Evolutionary conservation across 2,888 invertebrate species (phyloP), one percentile per base, ranked within the genome.

Genomic region (Zygaena filipendulae): DNA sequence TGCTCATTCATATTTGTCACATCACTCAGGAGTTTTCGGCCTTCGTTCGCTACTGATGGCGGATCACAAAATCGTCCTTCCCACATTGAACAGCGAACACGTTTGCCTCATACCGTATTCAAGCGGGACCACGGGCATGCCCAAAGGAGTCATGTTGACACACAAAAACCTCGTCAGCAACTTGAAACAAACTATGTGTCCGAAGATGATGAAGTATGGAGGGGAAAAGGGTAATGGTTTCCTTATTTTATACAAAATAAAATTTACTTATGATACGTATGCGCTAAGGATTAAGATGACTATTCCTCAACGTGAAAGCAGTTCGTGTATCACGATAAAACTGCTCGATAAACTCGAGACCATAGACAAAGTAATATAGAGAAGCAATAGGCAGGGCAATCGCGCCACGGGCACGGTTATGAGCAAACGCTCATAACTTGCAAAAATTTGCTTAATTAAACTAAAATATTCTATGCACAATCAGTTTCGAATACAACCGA

Each of bases 61-160:
- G 6, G 75, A 72, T 30, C 69, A 77, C 40, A 43, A 61, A 14
- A 67, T 72, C 0, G 74, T 77, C 26, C 43, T 81, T 2, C 80
- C 81, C 0, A 48, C 41, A 9, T 50, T 84, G 25, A 69, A 71
- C 44, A 54, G 72, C 4, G 74, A 81, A 6, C 77, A 82, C 26
- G 64, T 84, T 2, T 84, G 83, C 21, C 54, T 85, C 21, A 69
- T 85, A 22, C 85, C 86, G 0, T 86, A 84, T 58, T 85, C 85
- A 2, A 85, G 85, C 43, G 83, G 93, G 1, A 92, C 93, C 0
- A 92, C 91, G 0, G 92, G 92, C 1, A 77, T 90, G 49, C 91
- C 91, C 1, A 92, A 91, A 66, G 91, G 91, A 2, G 91, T 91
- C 1, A 84, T 86, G 83, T 61, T 91, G 23, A 85, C 87, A 0